Evolutionary conservation across 1,140 invertebrate species (phyloP).

Genomic region (Drosophila tropicalis): DNA sequence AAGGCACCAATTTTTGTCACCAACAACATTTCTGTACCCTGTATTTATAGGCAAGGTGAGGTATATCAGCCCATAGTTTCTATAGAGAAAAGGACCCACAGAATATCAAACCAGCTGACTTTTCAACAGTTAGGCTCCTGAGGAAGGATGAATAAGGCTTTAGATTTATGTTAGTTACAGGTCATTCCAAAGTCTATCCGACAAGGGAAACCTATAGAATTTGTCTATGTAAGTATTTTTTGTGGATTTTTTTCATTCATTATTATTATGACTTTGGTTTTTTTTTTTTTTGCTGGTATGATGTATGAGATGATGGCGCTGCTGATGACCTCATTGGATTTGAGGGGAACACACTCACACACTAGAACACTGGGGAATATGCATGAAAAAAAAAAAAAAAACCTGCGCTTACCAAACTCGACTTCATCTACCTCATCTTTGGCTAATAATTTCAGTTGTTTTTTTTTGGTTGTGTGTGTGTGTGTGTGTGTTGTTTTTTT

Average conservation of each 20-base stretch:
- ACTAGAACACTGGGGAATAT: constrained; percentile 16
- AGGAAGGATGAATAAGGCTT: no score
- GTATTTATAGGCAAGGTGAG: neutral
- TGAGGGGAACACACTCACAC: constrained; percentile 33
- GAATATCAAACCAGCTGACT: no score
- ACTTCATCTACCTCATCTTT: constrained; percentile 55
- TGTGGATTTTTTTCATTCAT: constrained; percentile 14
- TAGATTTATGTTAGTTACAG: neutral
- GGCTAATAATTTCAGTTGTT: constrained; percentile 76
- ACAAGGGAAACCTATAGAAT: neutral
- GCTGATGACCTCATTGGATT: constrained; percentile 60
- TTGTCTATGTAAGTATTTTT: constrained; percentile 26
- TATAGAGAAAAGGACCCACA: no score
- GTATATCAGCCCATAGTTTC: no score
- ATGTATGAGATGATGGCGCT: constrained; percentile 45
- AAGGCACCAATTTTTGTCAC: constrained; percentile 43
- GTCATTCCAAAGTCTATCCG: neutral
- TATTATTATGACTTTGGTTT: constrained; percentile 33
- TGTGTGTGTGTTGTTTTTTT: constrained; percentile 32
- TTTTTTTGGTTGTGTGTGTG: constrained; percentile 33
- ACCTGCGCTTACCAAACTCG: constrained; percentile 34
- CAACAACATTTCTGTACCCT: constrained; percentile 22
- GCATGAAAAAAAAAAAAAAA: constrained; percentile 18
- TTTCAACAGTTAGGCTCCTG: no score
- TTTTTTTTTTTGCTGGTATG: constrained; percentile 37